Conservation (phyloP, 2,797 vertebrate species). For the Apodemus agrarius region DNA sequence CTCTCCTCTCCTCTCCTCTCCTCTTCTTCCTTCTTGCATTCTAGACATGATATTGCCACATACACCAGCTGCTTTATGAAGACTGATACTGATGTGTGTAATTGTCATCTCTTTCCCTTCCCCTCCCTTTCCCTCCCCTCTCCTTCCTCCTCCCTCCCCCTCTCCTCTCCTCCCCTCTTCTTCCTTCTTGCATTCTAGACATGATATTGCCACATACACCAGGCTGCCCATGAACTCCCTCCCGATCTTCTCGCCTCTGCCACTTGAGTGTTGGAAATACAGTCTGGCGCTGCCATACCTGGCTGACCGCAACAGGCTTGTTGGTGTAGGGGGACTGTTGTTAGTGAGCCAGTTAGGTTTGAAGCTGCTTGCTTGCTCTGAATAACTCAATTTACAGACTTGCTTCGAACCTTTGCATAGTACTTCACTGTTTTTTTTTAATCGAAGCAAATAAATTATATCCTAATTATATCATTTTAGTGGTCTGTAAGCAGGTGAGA, state of each 20-base stretch:
- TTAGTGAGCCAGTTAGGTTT: neutral
- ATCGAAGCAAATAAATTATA: neutral
- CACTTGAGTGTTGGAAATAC: neutral
- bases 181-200: neutral
- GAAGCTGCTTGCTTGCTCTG: neutral
- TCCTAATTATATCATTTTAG: neutral
- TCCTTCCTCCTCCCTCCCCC: neutral
- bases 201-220: neutral
- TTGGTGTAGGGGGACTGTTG: neutral
- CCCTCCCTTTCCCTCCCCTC: fast-evolving
- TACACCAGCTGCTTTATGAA: too few species aligned
- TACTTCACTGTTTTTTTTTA: neutral
- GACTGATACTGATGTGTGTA: too few species aligned
- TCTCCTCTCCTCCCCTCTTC: fast-evolving
- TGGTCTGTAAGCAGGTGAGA: neutral
- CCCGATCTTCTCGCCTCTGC: neutral
- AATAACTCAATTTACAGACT: neutral
- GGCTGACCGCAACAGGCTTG: too few species aligned
- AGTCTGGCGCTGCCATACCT: neutral
- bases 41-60: too few species aligned
- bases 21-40: too few species aligned
- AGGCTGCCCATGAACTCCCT: neutral
- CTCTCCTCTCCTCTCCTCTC: too few species aligned
- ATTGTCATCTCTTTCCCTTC: too few species aligned
- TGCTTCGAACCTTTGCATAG: fast-evolving